These are phyloP conservation scores for Xiphydria camelus DNA, from an alignment of 2,888 invertebrate species.

Conservation along the genomic window DNA sequence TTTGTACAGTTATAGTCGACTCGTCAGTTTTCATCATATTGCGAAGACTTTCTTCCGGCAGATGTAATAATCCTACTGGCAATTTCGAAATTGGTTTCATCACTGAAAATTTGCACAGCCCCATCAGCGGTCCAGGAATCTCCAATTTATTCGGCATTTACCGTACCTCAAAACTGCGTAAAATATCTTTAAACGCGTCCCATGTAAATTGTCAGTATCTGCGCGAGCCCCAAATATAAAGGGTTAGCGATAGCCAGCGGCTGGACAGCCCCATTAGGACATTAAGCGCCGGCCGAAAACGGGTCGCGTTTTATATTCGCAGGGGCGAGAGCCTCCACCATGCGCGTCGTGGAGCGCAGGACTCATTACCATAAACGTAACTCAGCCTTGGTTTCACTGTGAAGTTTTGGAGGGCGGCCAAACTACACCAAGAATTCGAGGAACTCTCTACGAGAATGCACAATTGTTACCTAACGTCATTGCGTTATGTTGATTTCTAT, in stretches of 20 bases:
- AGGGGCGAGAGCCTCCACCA: background rate
- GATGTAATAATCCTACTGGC: no score
- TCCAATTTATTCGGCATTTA: conserved; percentile 2
- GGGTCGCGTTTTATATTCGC: conserved; percentile 3
- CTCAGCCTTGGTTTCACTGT: conserved; percentile 9
- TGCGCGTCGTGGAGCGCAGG: conserved; percentile 1
- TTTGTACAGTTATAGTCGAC: no score
- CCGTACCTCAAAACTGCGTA: conserved; percentile 10
- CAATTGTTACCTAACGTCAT: background rate
- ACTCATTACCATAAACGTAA: conserved; percentile 31
- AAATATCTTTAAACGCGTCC: conserved; percentile 14
- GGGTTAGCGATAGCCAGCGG: conserved; percentile 14
- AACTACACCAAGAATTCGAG: conserved; percentile 11
- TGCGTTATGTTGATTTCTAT: background rate
- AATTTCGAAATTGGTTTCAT: conserved; percentile 22
- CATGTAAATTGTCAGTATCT: background rate
- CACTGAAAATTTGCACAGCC: conserved; percentile 24
- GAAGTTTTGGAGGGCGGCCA: conserved; percentile 12
- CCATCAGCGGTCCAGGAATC: conserved; percentile 1
- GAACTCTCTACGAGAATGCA: background rate
- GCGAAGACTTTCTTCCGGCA: no score
- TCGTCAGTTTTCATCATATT: no score
- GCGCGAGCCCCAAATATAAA: conserved; percentile 6
- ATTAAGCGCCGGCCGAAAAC: conserved; percentile 1
- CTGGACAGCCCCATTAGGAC: conserved; percentile 13